phyloP scores from a whole-genome alignment of 2,113 vertebrate genomes.

The Brevimyrus niger region DNA sequence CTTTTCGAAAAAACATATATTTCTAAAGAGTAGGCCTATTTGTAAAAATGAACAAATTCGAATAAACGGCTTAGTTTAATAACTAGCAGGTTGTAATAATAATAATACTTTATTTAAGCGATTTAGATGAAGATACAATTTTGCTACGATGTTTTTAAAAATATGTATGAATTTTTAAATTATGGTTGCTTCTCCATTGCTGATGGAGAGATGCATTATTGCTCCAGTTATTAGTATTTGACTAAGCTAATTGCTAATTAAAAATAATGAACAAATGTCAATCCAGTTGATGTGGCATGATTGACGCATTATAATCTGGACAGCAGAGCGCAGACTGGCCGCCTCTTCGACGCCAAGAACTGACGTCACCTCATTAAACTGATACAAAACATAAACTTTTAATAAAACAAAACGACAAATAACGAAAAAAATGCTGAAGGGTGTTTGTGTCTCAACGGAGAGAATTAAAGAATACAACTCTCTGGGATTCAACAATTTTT shows the following conservation, averaged over 20 bases:
- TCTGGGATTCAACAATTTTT: background rate
- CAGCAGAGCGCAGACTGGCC: slow-evolving; percentile 36
- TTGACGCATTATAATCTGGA: slow-evolving; percentile 52
- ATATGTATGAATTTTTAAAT: background rate
- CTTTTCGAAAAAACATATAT: background rate
- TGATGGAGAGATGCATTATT: background rate
- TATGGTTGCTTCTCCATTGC: background rate
- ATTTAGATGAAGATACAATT: background rate
- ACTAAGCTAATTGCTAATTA: background rate
- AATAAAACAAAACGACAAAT: slow-evolving; percentile 41
- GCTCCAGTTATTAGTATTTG: background rate
- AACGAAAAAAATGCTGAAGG: background rate
- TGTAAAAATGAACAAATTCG: background rate
- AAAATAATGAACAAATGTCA: background rate
- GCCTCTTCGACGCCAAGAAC: slow-evolving; percentile 74
- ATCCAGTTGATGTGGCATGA: slow-evolving; percentile 25
- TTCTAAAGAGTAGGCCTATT: background rate
- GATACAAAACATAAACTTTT: slow-evolving; percentile 63
- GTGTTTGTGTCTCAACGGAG: background rate
- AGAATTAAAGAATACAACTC: background rate
- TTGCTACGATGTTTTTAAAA: background rate
- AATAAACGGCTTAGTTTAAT: background rate
- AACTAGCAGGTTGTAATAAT: background rate
- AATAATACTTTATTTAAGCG: background rate
- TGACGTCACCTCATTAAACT: slow-evolving; percentile 71